Evolutionary conservation across 2,797 vertebrate genomes (phyloP), one percentile per base, ranked within the genome.

Genomic region (Hippoglossus hippoglossus): DNA sequence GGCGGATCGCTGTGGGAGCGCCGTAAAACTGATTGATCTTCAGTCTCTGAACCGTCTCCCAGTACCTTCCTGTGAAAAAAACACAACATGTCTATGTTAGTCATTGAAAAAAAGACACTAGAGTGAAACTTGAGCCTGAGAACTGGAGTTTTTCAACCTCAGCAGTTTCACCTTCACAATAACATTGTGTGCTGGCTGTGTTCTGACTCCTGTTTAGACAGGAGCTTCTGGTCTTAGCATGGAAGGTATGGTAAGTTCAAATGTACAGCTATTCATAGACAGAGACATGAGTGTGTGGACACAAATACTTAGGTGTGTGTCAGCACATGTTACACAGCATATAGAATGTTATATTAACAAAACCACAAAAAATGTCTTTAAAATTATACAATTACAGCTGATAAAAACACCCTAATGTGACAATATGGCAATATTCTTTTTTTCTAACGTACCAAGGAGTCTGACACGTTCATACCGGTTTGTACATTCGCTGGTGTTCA

Each of bases 21-120:
- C 96, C 96, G 6, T 99, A 99, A 89, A 99, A 99, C 89, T 99
- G 98, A 90, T 95, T 99, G 75, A 99, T 97, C 91, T 91, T 93
- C 69, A 99, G 92, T 77, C 98, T 95, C 83, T 99, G 91, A 7
- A 99, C 96, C 41, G 77, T 95, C 88, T 99, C 97, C 98, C 97
- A 99, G 81, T 99, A 99, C 75, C 98, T 94, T 70, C 98, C 98
- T 99, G 90, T 64, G 84, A 77, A 81, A 81, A 25, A 25, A 44
- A 15, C n/a, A 73, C 49, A 52, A 54, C 63, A 21, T 39, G 22
- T 5, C 12, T 1, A 22, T 13, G 21, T 51, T 6, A 68, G 31
- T 22, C 5, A 31, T 39, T 6, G 5, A 19, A 13, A 34, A 34
- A 28, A 39, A n/a, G 26, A 21, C 28, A 39, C 49, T 0, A 24